Evolutionary conservation across 1,140 invertebrate genomes (phyloP).

Genomic region (Microplitis demolitor): DNA sequence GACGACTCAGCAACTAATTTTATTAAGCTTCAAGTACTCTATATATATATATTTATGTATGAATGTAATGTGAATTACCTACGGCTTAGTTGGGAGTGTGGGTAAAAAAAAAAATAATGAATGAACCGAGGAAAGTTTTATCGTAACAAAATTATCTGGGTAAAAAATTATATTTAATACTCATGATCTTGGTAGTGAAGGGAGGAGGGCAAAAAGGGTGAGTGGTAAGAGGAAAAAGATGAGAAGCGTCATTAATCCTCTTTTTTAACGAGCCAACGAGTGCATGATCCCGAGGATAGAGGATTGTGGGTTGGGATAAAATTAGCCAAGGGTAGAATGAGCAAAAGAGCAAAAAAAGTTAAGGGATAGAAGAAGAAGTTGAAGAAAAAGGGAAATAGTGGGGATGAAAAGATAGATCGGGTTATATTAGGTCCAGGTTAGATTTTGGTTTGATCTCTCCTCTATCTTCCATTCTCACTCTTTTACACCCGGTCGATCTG

Average conservation of each 20-base stretch:
- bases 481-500: background rate
- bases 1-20: no score
- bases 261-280: conserved; percentile 13
- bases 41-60: no score
- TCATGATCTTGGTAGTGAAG: no score
- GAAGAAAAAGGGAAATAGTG: conserved; percentile 15
- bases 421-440: background rate
- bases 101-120: no score
- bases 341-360: background rate
- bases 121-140: no score
- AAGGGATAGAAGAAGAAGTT: conserved; percentile 9
- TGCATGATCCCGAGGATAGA: conserved; percentile 4
- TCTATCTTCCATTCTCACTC: background rate
- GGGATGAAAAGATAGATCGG: conserved; percentile 18
- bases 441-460: background rate
- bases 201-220: background rate
- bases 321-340: conserved; percentile 27
- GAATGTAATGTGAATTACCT: no score
- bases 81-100: no score
- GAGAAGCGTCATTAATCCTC: conserved; percentile 7
- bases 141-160: no score
- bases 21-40: no score
- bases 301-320: conserved; percentile 2
- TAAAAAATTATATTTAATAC: no score
- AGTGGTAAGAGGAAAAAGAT: background rate